Evolutionary conservation across 2,888 invertebrate genomes (phyloP).

Genomic region (Meiosimyza decipiens): DNA sequence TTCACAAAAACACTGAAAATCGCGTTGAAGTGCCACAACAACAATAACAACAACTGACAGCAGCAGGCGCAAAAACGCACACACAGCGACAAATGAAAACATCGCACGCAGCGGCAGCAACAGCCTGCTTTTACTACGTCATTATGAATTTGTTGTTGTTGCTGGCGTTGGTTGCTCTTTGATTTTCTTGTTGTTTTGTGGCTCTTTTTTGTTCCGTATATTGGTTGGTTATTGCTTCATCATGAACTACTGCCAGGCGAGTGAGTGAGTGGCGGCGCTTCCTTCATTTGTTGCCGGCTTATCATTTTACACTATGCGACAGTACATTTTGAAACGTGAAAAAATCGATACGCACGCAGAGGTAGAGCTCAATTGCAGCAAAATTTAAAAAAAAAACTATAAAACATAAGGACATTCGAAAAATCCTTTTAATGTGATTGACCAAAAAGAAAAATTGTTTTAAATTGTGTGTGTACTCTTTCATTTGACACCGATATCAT

Average conservation of each 20-base stretch:
- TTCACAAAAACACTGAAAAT: constrained; percentile 34
- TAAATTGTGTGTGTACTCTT: too few species aligned
- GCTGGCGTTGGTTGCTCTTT: background rate
- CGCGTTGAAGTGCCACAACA: background rate
- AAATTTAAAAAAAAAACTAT: too few species aligned
- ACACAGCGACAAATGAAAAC: background rate
- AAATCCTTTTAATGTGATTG: too few species aligned
- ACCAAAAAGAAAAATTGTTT: too few species aligned
- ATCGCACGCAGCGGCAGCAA: background rate
- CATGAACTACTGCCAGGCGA: constrained; percentile 13
- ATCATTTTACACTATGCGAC: too few species aligned
- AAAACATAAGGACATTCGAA: too few species aligned
- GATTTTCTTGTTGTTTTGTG: background rate
- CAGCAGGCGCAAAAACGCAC: background rate
- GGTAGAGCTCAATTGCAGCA: too few species aligned
- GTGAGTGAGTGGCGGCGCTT: constrained; percentile 8
- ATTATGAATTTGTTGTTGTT: constrained; percentile 9
- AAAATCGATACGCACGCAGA: too few species aligned
- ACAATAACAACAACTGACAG: background rate
- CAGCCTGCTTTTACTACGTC: constrained; percentile 5
- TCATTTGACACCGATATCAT: too few species aligned
- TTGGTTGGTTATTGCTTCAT: constrained; percentile 36
- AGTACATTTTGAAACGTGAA: too few species aligned
- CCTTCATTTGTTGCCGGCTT: background rate
- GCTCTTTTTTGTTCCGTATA: constrained; percentile 4